Percentiles rank a stretch among this genome's conserved stretches.
Evolutionary conservation across 1,140 invertebrate species (phyloP).

Genomic region (Heliothis subflexa): DNA sequence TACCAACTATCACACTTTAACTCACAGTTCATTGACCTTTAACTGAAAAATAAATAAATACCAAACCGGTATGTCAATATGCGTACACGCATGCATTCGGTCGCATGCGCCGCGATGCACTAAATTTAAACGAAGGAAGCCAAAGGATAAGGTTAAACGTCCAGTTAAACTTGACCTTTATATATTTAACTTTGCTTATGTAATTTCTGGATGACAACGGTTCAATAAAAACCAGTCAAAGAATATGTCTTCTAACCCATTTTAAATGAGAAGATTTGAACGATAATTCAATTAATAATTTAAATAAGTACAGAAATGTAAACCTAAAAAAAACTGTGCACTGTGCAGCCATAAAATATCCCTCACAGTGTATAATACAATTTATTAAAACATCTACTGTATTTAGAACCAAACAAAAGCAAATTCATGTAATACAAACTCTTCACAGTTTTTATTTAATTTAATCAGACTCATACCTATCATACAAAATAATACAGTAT

Average conservation of each 20-base stretch:
- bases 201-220: background rate
- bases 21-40: conserved; percentile 13
- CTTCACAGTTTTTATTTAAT: too few relatives aligned
- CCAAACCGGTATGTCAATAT: conserved; percentile 52
- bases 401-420: too few relatives aligned
- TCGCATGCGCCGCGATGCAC: conserved; percentile 67
- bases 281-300: too few relatives aligned
- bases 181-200: background rate
- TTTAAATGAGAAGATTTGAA: background rate
- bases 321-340: too few relatives aligned
- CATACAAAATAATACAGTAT: background rate
- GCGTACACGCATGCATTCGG: conserved; percentile 61
- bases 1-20: background rate
- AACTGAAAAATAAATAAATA: conserved; percentile 17
- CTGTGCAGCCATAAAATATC: too few relatives aligned
- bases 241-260: too few relatives aligned
- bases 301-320: too few relatives aligned
- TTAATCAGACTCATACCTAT: background rate
- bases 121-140: conserved; percentile 69
- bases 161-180: conserved; percentile 55
- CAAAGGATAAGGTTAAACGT: conserved; percentile 53
- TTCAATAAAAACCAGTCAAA: background rate
- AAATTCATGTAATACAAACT: too few relatives aligned
- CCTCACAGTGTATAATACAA: too few relatives aligned
- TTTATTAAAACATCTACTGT: too few relatives aligned